Evolutionary conservation across 2,888 invertebrate genomes (phyloP), one percentile per base, ranked within the genome.

Genomic region (Mimachlamys varia): DNA sequence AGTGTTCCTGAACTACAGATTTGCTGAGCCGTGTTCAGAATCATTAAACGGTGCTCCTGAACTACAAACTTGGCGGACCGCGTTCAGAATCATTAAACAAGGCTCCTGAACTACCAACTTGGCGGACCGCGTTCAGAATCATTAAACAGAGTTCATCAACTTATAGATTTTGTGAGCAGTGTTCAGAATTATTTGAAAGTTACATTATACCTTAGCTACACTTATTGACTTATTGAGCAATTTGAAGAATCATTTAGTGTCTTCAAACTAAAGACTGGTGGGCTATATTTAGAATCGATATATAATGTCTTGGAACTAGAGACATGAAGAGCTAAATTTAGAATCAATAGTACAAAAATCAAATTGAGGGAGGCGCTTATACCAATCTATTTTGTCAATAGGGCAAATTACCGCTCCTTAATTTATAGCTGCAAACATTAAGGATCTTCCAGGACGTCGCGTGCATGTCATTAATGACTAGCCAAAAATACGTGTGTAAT

Each of bases 331-430:
- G 33, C 76, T 76, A 33, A 27, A 76, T 33, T 33, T 76, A 76
- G 76, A 76, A 76, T 76, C 76, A 10, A 33, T 27, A 76, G 17
- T 15, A 33, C 33, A 15, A 27, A 62, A 76, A 76, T 76, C 33
- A 76, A 76, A 19, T 76, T 76, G 13, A 22, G 76, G 27, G 15
- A 15, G 10, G 33, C 76, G 12, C 33, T 27, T 76, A 76, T 33
- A 12, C 76, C 76, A 76, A 76, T 76, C 22, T 76, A 76, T 76
- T 76, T 76, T 44, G 44, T 76, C 76, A 76, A 76, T 76, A 15
- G 33, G 12, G 33, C 76, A 76, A 76, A 76, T 33, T 27, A 33
- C 27, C 27, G 2, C 10, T 12, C 10, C 76, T 27, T 76, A 76
- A 62, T 76, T 27, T 76, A 76, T 27, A 76, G 76, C 76, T 76